Conservation (phyloP, 1,140 invertebrate genomes). For the Drosophila subobscura region DNA sequence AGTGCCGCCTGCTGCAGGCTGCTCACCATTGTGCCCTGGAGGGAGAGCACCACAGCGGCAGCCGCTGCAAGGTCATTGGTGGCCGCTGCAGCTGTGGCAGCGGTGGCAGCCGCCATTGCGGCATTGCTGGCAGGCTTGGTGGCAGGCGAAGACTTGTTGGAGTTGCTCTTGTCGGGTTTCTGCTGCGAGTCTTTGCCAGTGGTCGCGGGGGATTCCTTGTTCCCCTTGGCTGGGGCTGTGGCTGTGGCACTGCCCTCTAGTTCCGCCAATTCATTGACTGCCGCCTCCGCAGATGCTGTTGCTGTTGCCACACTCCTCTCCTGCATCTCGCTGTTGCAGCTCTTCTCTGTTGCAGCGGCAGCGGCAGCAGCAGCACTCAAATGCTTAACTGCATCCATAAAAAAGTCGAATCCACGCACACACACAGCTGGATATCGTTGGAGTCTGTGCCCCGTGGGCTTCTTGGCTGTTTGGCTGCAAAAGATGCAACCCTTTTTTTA, state of each 20-base stretch:
- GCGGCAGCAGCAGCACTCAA: slow-evolving; percentile 68
- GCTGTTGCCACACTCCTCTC: slow-evolving; percentile 15
- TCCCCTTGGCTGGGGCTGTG: slow-evolving; percentile 10
- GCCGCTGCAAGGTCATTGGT: slow-evolving; percentile 83
- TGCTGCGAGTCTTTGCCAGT: slow-evolving; percentile 4
- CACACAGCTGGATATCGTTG: slow-evolving; percentile 71
- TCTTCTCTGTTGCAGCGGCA: slow-evolving; percentile 3
- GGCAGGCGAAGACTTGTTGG: slow-evolving; percentile 11
- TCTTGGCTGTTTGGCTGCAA: slow-evolving; percentile 18
- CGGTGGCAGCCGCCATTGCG: slow-evolving; percentile 64
- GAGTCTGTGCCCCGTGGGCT: slow-evolving; percentile 46
- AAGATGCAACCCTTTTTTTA: slow-evolving; percentile 49
- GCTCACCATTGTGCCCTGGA: slow-evolving; percentile 90
- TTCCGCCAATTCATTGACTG: slow-evolving; percentile 20
- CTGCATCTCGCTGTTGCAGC: slow-evolving; percentile 38
- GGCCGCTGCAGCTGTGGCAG: slow-evolving; percentile 62
- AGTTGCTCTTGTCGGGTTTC: slow-evolving; percentile 5
- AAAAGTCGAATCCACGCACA: slow-evolving; percentile 69
- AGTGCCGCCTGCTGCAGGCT: slow-evolving; percentile 90
- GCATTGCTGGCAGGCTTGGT: slow-evolving; percentile 51
- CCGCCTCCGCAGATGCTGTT: slow-evolving; percentile 14
- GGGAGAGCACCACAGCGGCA: slow-evolving; percentile 87
- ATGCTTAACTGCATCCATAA: slow-evolving; percentile 76
- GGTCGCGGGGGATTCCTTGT: slow-evolving; percentile 16
- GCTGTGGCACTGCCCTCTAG: slow-evolving; percentile 20